Conservation (phyloP, 1,140 invertebrate genomes). For the Lucilia cuprina region DNA sequence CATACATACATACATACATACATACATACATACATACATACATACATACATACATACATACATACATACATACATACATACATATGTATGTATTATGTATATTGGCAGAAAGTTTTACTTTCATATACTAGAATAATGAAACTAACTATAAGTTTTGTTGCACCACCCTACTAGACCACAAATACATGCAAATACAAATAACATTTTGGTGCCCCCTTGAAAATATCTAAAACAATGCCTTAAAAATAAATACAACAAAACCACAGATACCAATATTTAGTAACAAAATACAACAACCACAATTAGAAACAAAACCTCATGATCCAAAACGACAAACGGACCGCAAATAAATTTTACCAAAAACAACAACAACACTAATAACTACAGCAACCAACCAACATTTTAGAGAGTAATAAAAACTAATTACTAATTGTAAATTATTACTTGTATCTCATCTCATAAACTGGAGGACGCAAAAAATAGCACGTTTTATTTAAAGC, state of each 20-base stretch:
- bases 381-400: neutral
- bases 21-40: no score
- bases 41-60: no score
- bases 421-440: neutral
- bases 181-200: no score
- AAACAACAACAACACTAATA: no score
- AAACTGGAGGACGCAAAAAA: neutral
- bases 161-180: no score
- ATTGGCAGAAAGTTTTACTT: no score
- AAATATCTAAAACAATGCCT: neutral
- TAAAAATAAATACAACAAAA: neutral
- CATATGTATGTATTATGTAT: no score
- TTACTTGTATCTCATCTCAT: neutral
- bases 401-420: neutral
- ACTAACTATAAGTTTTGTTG: no score
- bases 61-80: no score
- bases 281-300: neutral
- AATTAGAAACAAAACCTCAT: neutral
- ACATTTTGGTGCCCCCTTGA: no score
- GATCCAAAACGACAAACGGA: neutral
- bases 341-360: neutral
- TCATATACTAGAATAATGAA: no score
- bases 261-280: neutral
- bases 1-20: no score
- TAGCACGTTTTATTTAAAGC: neutral